Evolutionary conservation across 2,797 vertebrate genomes (phyloP).

Genomic region (Cygnus olor): DNA sequence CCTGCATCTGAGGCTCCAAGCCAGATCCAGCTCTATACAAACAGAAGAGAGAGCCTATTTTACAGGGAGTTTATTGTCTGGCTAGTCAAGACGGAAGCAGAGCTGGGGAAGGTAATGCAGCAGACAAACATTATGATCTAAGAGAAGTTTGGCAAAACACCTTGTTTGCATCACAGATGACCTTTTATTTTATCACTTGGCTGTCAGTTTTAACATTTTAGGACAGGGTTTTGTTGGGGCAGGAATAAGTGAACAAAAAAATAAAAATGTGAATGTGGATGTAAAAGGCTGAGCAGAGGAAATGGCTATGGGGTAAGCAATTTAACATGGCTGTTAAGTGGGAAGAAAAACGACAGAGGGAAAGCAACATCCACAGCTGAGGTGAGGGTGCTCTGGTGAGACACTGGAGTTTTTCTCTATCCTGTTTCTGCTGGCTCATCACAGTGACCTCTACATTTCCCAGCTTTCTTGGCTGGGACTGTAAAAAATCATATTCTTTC

Average conservation of each 20-base stretch:
- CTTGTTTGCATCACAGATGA: conserved; percentile 5
- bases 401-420: neutral
- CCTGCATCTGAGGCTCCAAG: neutral
- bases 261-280: neutral
- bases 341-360: neutral
- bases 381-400: neutral
- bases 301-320: neutral
- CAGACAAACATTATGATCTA: neutral
- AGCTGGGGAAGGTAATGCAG: neutral
- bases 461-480: neutral
- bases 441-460: accelerated
- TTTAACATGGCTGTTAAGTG: neutral
- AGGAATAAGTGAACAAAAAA: neutral
- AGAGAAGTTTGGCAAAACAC: neutral
- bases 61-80: neutral
- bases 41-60: neutral
- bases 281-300: neutral
- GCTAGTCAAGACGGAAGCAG: neutral
- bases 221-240: neutral
- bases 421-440: neutral
- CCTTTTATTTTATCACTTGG: conserved; percentile 26
- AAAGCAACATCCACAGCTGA: neutral
- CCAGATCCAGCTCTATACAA: neutral
- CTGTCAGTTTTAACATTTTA: conserved; percentile 31
- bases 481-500: neutral